Evolutionary conservation across 1,140 invertebrate genomes (phyloP).

Genomic region (Harlomillsia oculata): DNA sequence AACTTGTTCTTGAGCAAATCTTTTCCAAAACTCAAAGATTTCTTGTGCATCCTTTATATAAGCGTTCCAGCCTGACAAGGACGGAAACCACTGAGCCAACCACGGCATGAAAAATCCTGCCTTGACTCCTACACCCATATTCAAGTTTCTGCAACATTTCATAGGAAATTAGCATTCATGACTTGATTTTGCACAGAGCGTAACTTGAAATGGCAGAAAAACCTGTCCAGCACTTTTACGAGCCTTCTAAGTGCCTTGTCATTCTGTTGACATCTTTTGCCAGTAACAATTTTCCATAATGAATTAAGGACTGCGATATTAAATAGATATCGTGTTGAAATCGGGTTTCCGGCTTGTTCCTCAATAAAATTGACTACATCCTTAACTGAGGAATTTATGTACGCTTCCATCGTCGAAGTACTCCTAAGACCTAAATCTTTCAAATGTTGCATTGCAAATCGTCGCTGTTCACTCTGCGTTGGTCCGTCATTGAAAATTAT

Average conservation of each 20-base stretch:
- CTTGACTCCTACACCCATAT: conserved; percentile 21
- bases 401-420: conserved; percentile 15
- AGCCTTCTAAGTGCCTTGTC: conserved; percentile 10
- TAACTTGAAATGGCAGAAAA: not conserved
- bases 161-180: not conserved
- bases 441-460: conserved; percentile 10
- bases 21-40: conserved; percentile 30
- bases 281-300: conserved; percentile 24
- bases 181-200: not conserved
- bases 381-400: conserved; percentile 6
- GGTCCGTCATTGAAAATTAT: conserved; percentile 29
- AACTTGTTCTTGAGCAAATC: conserved; percentile 7
- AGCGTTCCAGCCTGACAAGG: conserved; percentile 13
- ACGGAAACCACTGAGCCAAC: conserved; percentile 17
- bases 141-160: conserved; percentile 21
- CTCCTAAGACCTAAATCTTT: conserved; percentile 17
- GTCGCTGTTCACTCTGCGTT: conserved; percentile 19
- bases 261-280: conserved; percentile 10
- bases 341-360: not conserved
- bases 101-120: conserved; percentile 27
- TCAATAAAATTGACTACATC: not conserved
- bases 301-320: conserved; percentile 24
- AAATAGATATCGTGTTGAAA: conserved; percentile 18
- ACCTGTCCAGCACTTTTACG: conserved; percentile 16
- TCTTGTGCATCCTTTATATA: conserved; percentile 24